Base-by-base conservation (phyloP, 2,797 vertebrate species). In the Orestias chungarensis region DNA sequence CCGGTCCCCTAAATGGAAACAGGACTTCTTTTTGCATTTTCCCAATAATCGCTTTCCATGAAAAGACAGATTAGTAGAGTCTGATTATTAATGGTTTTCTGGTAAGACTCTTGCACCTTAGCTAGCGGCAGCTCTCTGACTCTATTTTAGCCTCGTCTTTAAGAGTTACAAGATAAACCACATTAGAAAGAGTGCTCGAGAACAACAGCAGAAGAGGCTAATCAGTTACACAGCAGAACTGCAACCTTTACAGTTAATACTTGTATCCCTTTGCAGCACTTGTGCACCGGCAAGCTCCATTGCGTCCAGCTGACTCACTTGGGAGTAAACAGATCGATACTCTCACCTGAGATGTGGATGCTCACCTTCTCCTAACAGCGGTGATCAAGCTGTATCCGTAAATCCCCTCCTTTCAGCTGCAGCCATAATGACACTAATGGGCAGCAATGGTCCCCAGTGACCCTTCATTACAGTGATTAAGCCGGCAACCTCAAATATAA, bases 321-420 rank as follows among this genome's bases (percentile, higher is more conserved):
- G 92, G 85, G 86, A 87, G 90, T 87, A 92, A 92, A 89, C 91
- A 87, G 91, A 90, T 92, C 90, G 86, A 91, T 90, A 88, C 57
- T 66, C 79, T 86, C 88, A 90, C 88, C 90, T 91, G 88, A 91
- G 83, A 86, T 87, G 85, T 81, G 78, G 83, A 84, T 80, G 87
- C 83, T 82, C 80, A 80, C 79, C 88, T 86, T 76, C 87, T 80
- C 85, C 18, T 35, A 75, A 85, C 80, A 82, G 68, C 82, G 0
- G 67, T 83, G 83, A 89, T 89, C 87, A 82, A 77, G 85, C 79
- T 78, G 75, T 79, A 80, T 88, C 80, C 66, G 81, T 79, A 86
- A 90, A 85, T 86, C 81, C 67, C 82, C 83, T 79, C 57, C 81
- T 87, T 84, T 85, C 85, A 89, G 87, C 88, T 73, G 81, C 70